phyloP scores from a whole-genome alignment of 1,140 invertebrate species.

The Drosophila dunni region DNA sequence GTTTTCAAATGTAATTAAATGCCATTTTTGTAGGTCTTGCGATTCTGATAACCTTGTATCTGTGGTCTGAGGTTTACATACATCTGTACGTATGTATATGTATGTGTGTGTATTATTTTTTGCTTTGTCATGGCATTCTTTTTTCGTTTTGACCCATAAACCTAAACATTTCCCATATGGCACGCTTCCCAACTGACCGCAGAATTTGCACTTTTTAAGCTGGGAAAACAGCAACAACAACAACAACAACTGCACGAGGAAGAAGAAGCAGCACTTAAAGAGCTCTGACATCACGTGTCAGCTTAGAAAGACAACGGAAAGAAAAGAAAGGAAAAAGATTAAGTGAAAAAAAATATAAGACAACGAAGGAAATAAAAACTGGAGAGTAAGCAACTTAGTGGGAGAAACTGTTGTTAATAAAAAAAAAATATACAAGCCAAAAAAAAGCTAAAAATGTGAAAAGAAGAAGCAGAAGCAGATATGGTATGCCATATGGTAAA shows the following conservation, averaged over 20 bases:
- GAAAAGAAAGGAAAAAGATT: background rate
- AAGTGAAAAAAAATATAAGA: background rate
- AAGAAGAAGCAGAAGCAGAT: background rate
- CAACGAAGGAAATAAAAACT: constrained; percentile 14
- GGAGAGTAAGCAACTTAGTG: constrained; percentile 18
- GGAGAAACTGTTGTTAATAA: constrained; percentile 29
- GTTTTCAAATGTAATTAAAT: constrained; percentile 4
- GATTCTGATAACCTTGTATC: constrained; percentile 40
- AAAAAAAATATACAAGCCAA: background rate
- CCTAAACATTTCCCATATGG: constrained; percentile 31
- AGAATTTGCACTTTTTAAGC: constrained; percentile 33
- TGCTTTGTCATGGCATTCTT: constrained; percentile 22
- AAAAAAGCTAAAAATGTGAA: background rate
- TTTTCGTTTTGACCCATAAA: constrained; percentile 34
- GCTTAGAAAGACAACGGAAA: constrained; percentile 21
- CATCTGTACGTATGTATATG: too few species aligned
- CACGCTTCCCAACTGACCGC: constrained; percentile 42
- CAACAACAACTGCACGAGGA: too few species aligned
- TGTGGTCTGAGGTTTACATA: background rate
- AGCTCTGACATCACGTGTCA: constrained; percentile 33
- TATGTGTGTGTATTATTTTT: background rate
- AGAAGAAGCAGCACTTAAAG: background rate
- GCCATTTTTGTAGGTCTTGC: constrained; percentile 5
- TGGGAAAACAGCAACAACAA: constrained; percentile 22
- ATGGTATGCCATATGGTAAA: constrained; percentile 8